Percentiles rank a stretch among this genome's conserved stretches.
Evolutionary conservation across 37 sponge, comb jelly and placozoan species (phyloP).

Genomic region (Cliona cf. orientalis): DNA sequence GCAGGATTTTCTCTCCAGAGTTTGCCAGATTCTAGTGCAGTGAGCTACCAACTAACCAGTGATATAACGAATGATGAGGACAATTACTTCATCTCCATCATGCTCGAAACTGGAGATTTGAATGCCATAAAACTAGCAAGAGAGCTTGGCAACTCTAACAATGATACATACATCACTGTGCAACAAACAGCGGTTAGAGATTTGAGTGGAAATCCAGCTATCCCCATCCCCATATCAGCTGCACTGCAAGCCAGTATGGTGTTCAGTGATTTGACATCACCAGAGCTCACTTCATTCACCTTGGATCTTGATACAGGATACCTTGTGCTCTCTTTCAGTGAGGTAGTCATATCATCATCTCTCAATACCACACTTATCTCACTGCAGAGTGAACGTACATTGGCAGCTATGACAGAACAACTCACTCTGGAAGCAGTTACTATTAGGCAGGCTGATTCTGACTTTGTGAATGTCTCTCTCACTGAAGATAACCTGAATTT

Average conservation of each 20-base stretch:
- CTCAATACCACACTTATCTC: slow-evolving; percentile 62
- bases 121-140: slow-evolving; percentile 58
- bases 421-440: slow-evolving; percentile 9
- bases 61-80: slow-evolving; percentile 18
- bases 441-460: slow-evolving; percentile 23
- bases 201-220: slow-evolving; percentile 43
- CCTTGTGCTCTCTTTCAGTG: slow-evolving; percentile 71
- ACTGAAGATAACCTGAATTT: slow-evolving; percentile 46
- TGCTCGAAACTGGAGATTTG: slow-evolving; percentile 55
- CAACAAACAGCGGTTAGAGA: slow-evolving; percentile 44
- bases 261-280: slow-evolving; percentile 63
- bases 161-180: slow-evolving; percentile 75
- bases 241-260: slow-evolving; percentile 57
- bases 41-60: slow-evolving; percentile 47
- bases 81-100: slow-evolving; percentile 57
- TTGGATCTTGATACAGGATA: slow-evolving; percentile 72
- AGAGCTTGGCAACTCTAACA: slow-evolving; percentile 40
- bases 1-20: slow-evolving; percentile 53
- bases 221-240: slow-evolving; percentile 15
- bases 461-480: slow-evolving; percentile 34
- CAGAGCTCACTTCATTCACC: slow-evolving; percentile 59
- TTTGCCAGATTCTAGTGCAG: slow-evolving; percentile 11
- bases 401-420: not conserved
- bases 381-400: slow-evolving; percentile 56
- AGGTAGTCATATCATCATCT: slow-evolving; percentile 60